Evolutionary conservation across 2,797 vertebrate genomes (phyloP), one percentile per base, ranked within the genome.

Genomic region (Hipposideros larvatus): DNA sequence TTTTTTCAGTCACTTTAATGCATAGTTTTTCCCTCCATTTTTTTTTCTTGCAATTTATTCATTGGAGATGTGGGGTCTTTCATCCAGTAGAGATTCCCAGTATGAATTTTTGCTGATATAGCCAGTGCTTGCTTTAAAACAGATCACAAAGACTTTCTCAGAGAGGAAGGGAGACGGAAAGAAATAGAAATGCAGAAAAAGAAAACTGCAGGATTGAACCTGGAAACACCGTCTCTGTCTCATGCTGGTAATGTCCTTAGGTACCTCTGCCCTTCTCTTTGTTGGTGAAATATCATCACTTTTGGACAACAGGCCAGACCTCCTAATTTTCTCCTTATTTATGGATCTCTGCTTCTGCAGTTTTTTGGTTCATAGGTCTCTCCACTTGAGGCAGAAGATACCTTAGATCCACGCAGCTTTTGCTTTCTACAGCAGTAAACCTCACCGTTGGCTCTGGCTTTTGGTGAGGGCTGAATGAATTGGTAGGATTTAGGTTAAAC

Each of bases 41-140:
- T 11, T 59, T 89, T 92, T 65, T 3, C 11, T 91, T 75, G 48
- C 24, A 70, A 37, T 74, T 91, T 80, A 73, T 73, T 96, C 16
- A 26, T 21, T 78, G 77, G 92, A 79, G 82, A 66, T 37, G 53
- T 43, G 28, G n/a, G 3, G 8, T 93, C 48, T 87, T 93, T 90
- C 34, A 68, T 85, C 83, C 21, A 74, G 1, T 61, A 66, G n/a
- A 65, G 75, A 91, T 91, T 96, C 61, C 31, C 7, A 51, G 55
- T 89, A 15, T 41, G 43, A 48, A 87, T 57, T 95, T 97, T 94
- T 77, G 55, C 79, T 82, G 74, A 71, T 65, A 31, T 13, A 68
- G 57, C 10, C 73, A 48, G 53, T 55, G 53, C 53, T 55, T n/a
- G 31, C 15, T 80, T 93, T 91, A 87, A 89, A 78, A 87, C 65